These are phyloP conservation scores for Aphelinus atriplicis DNA, from an alignment of 1,140 invertebrate genomes.

Conservation along the genomic window DNA sequence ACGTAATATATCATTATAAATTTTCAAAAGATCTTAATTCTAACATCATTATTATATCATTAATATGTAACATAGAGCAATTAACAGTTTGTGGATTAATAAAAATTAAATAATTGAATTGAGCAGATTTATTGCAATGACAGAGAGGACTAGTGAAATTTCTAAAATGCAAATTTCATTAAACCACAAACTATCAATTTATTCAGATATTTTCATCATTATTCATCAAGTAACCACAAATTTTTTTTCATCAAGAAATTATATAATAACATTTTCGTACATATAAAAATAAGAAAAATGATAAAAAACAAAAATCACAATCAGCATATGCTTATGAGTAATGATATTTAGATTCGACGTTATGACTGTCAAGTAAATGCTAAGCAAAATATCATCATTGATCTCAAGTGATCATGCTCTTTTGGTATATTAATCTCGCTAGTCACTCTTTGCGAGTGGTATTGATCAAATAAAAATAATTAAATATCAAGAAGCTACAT, in stretches of 20 bases:
- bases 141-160: slow-evolving; percentile 35
- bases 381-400: slow-evolving; percentile 23
- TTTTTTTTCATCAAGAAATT: slow-evolving; percentile 26
- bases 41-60: slow-evolving; percentile 24
- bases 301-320: slow-evolving; percentile 40
- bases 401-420: slow-evolving; percentile 33
- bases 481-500: slow-evolving; percentile 16
- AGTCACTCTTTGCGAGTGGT: slow-evolving; percentile 32
- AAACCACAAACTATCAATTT: slow-evolving; percentile 37
- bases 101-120: neutral
- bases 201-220: slow-evolving; percentile 33
- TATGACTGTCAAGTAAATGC: slow-evolving; percentile 38
- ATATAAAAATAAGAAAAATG: slow-evolving; percentile 38
- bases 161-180: slow-evolving; percentile 10
- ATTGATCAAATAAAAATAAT: slow-evolving; percentile 15
- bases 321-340: slow-evolving; percentile 27
- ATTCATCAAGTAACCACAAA: slow-evolving; percentile 26
- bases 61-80: slow-evolving; percentile 30
- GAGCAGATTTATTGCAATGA: too few species aligned
- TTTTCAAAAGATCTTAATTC: slow-evolving; percentile 29
- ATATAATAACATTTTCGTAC: slow-evolving; percentile 30
- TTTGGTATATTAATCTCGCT: slow-evolving; percentile 43
- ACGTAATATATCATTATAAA: slow-evolving; percentile 29
- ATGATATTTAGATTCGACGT: slow-evolving; percentile 37
- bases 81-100: slow-evolving; percentile 33